These are phyloP conservation scores for Lacerta bilineata DNA, from an alignment of 2,797 vertebrate genomes.

Conservation along the genomic window DNA sequence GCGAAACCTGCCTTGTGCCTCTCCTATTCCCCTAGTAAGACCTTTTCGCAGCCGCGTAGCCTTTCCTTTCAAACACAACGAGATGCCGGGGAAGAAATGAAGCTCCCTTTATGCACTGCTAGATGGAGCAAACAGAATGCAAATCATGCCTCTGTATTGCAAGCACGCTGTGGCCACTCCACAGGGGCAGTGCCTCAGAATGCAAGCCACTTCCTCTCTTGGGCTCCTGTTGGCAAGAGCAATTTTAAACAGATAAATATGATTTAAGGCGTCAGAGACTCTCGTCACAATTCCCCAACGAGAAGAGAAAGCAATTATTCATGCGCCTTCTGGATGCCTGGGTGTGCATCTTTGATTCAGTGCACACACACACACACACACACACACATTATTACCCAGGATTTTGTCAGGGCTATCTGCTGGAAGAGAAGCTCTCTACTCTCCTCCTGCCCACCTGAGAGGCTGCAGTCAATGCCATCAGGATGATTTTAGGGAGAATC, in stretches of 20 bases:
- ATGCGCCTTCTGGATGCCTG: slow-evolving; percentile 35
- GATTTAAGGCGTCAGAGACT: slow-evolving; percentile 38
- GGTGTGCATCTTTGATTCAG: slow-evolving; percentile 23
- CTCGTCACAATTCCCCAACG: neutral
- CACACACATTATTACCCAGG: fast-evolving
- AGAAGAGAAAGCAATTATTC: slow-evolving; percentile 58
- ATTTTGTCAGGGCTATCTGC: slow-evolving; percentile 5
- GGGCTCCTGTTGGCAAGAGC: slow-evolving; percentile 44
- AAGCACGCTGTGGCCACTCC: neutral
- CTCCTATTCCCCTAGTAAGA: neutral
- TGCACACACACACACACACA: no score
- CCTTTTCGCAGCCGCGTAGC: neutral
- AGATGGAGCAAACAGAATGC: neutral
- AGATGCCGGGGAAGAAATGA: slow-evolving; percentile 16
- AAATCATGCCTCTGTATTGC: neutral
- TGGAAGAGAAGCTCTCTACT: neutral
- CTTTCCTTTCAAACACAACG: neutral
- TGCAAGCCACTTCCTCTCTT: slow-evolving; percentile 48
- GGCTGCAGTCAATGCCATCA: slow-evolving; percentile 29
- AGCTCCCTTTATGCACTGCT: slow-evolving; percentile 23
- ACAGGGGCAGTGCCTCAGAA: neutral
- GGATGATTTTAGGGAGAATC: neutral
- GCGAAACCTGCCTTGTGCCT: fast-evolving
- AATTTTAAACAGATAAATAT: slow-evolving; percentile 55
- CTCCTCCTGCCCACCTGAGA: neutral